Percentiles rank a stretch among this genome's conserved stretches.
Evolutionary conservation across 1,140 invertebrate genomes (phyloP).

Genomic region (Cepaea nemoralis): DNA sequence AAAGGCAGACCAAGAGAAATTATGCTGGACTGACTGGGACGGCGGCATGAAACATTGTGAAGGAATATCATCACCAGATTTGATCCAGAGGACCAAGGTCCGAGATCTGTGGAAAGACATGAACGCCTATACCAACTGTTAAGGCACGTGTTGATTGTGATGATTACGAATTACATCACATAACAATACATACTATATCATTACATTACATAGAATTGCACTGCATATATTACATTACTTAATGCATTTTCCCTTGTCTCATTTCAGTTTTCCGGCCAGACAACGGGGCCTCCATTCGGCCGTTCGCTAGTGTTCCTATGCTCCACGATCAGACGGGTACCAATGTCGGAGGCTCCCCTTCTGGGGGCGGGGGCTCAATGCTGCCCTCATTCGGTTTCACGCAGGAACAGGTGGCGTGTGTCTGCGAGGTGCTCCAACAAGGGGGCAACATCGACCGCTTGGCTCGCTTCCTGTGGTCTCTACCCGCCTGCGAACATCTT

Average conservation of each 20-base stretch:
- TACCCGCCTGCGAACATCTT: conserved; percentile 95
- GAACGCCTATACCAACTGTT: too few relatives aligned
- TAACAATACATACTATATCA: too few relatives aligned
- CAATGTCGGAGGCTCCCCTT: conserved; percentile 66
- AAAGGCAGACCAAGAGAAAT: too few relatives aligned
- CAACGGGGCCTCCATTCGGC: conserved; percentile 59
- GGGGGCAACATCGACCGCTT: conserved; percentile 97
- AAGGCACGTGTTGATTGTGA: too few relatives aligned
- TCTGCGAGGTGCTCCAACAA: conserved; percentile 98
- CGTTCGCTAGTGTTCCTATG: conserved; percentile 59
- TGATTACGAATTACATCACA: too few relatives aligned
- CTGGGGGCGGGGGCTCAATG: conserved; percentile 75
- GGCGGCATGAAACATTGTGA: too few relatives aligned
- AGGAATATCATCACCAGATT: too few relatives aligned
- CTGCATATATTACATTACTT: too few relatives aligned
- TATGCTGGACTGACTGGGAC: too few relatives aligned
- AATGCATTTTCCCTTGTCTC: neutral
- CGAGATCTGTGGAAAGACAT: too few relatives aligned
- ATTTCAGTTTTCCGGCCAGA: conserved; percentile 61
- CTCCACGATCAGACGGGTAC: conserved; percentile 64
- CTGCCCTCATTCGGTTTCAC: conserved; percentile 95
- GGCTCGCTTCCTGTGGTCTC: conserved; percentile 96
- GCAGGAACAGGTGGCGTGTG: conserved; percentile 98
- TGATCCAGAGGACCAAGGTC: too few relatives aligned
- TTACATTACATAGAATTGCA: too few relatives aligned